Evolutionary conservation across 2,888 invertebrate species (phyloP), one percentile per base, ranked within the genome.

Genomic region (Helleia helle): DNA sequence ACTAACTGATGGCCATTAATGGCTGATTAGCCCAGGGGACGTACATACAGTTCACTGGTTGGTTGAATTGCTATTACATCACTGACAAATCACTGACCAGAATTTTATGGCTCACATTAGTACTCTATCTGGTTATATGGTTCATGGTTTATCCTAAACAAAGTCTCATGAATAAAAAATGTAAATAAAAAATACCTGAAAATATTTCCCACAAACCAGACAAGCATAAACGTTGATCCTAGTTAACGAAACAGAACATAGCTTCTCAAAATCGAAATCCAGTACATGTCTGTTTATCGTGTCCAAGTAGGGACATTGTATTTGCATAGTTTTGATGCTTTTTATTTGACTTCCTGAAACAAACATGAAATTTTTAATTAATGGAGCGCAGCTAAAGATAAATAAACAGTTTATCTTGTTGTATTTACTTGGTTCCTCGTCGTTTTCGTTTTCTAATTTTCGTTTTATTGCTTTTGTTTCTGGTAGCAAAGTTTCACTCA

Each of bases 181-280:
- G n/a, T n/a, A n/a, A n/a, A n/a, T n/a, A n/a, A n/a, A n/a, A n/a
- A n/a, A 27, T 9, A 85, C 86, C 77, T 86, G 86, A 65, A 99
- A 99, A 69, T 99, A 99, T 79, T 99, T 99, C 12, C 99, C 99
- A 74, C 99, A 99, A 1, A 99, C 96, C 44, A 99, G 87, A 66
- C 99, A 99, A 4, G 99, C 99, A 71, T 99, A 99, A 22, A 99
- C 99, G 87, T 99, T 99, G 55, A 99, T 97, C 61, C 99, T 91
- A 0, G 99, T 99, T 47, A 99, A 73, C 0, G 99, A 99, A 25
- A 99, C 94, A 0, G 99, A 99, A 69, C 99, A 99, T 14, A 99
- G 77, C 71, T 99, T 99, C 76, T 99, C 99, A 84, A 99, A 99
- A 83, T 99, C 99, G 84, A 99, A 99, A 79, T 99, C 99, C 46